Evolutionary conservation across 1,140 invertebrate species (phyloP).

Genomic region (Achroia grisella): DNA sequence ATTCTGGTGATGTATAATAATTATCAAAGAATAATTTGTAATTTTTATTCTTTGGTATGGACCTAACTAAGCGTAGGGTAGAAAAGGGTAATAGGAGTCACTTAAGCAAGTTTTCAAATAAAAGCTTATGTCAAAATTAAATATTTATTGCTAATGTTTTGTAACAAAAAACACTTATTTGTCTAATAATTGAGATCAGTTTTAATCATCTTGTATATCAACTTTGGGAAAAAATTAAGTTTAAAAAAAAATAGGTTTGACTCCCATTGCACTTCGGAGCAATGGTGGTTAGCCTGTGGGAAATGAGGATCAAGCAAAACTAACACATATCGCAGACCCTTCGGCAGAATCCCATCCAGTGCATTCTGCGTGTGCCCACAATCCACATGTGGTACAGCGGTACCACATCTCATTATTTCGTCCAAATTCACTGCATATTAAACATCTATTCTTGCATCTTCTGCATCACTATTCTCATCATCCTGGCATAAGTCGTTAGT

Average conservation of each 20-base stretch:
- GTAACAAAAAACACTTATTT: not conserved
- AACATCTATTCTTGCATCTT: constrained; percentile 26
- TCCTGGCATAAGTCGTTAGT: constrained; percentile 8
- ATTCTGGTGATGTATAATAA: too few relatives aligned
- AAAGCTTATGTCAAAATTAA: too few relatives aligned
- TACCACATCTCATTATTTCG: constrained; percentile 37
- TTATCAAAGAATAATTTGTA: too few relatives aligned
- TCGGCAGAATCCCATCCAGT: not conserved
- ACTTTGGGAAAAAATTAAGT: not conserved
- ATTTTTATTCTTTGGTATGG: too few relatives aligned
- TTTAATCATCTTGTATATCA: not conserved
- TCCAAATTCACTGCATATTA: constrained; percentile 27
- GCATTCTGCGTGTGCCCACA: constrained; percentile 27
- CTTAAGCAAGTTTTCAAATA: too few relatives aligned
- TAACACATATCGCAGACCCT: not conserved
- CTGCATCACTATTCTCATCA: constrained; percentile 25
- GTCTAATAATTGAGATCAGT: not conserved
- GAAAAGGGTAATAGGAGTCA: too few relatives aligned
- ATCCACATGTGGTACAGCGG: constrained; percentile 25
- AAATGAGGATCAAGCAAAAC: not conserved
- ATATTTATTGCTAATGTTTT: too few relatives aligned
- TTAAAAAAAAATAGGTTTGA: not conserved
- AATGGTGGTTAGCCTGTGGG: not conserved
- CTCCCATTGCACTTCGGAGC: not conserved
- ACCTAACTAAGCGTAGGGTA: too few relatives aligned